Evolutionary conservation across 2,797 vertebrate species (phyloP), one percentile per base, ranked within the genome.

Genomic region (Paguma larvata): DNA sequence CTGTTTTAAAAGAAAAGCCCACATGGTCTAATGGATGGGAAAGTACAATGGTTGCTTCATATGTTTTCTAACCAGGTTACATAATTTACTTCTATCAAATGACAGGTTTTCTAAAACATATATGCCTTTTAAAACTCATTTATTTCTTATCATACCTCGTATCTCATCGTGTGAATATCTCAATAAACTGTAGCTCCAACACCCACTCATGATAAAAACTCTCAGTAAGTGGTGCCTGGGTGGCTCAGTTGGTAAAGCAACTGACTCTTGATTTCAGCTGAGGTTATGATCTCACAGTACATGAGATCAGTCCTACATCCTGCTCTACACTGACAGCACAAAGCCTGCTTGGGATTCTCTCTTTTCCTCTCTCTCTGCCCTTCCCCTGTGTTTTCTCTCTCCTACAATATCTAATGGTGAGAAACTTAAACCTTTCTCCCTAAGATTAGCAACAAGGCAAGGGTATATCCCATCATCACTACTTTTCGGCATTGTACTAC

Each of bases 1-100:
- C 27, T 68, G 8, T 85, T 95, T 95, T 85, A 25, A 78, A 67
- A 96, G 3, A 90, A 90, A 65, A 51, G 79, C 15, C 48, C 38
- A 94, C 25, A 34, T 83, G 38, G 53, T 53, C 95, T 79, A 38
- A 62, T 73, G 19, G 1, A 82, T 82, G 19, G 88, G 18, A 90
- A 94, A 92, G 59, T 25, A 89, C 34, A 96, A 48, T 2, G 30
- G 9, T 70, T 88, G 23, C 34, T 92, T 96, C 34, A 65, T 70
- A 44, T 77, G 87, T 90, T 83, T 96, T 97, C 78, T 90, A 79
- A 85, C 0, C 16, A 88, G 83, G 65, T 96, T 59, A 51, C 5
- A 62, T 68, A 38, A 85, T 65, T 85, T 95, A 48, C 13, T 82
- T 94, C 41, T 46, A 53, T 65, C 94, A 85, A 96, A 84, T 95